Conservation (phyloP, 2,797 vertebrate species). For the Adelosebastes latens region DNA sequence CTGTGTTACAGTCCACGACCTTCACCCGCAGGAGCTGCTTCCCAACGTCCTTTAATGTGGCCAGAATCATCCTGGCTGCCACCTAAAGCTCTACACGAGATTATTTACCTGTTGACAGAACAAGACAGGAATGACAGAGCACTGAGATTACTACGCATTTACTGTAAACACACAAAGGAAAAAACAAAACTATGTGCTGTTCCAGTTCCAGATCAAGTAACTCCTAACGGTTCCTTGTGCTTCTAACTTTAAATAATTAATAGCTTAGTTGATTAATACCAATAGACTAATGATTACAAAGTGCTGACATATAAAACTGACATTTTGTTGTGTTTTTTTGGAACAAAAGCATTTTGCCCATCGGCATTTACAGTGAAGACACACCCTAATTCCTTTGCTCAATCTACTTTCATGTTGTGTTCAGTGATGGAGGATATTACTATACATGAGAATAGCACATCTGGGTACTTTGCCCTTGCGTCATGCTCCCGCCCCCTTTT, state of each 20-base stretch:
- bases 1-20: slow-evolving; percentile 87
- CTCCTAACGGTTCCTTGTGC: background rate
- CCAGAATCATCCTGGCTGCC: slow-evolving; percentile 82
- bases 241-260: background rate
- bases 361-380: background rate
- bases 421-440: background rate
- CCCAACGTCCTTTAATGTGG: slow-evolving; percentile 79
- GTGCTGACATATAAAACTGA: background rate
- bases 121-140: background rate
- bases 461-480: too few species aligned
- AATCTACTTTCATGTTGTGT: background rate
- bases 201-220: background rate
- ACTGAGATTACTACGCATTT: background rate
- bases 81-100: background rate
- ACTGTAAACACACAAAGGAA: background rate
- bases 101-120: slow-evolving; percentile 28
- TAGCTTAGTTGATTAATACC: background rate
- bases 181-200: background rate
- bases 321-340: background rate
- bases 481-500: too few species aligned
- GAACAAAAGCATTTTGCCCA: background rate
- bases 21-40: slow-evolving; percentile 93
- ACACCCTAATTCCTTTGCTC: background rate
- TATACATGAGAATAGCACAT: too few species aligned
- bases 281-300: background rate